These are phyloP conservation scores for Macroteleia sp. DNA, from an alignment of 2,888 invertebrate species.

Conservation along the genomic window DNA sequence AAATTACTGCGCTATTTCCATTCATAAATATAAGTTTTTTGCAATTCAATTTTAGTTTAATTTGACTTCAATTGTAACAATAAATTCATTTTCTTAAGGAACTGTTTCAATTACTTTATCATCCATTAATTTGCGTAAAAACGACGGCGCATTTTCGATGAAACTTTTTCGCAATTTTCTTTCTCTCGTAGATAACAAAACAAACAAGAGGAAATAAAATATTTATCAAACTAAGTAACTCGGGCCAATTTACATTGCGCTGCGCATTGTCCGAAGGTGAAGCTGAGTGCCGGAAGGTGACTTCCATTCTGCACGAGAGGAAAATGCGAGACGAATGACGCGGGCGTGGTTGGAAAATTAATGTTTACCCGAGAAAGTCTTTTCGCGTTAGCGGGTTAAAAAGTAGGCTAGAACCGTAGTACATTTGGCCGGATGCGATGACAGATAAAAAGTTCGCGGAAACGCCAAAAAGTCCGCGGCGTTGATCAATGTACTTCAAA, in stretches of 20 bases:
- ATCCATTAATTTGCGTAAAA: too few species aligned
- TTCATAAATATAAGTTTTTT: too few species aligned
- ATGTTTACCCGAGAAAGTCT: constrained; percentile 64
- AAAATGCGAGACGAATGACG: constrained; percentile 51
- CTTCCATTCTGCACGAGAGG: constrained; percentile 39
- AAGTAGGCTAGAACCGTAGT: constrained; percentile 59
- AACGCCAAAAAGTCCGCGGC: constrained; percentile 57
- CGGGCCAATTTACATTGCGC: constrained; percentile 20
- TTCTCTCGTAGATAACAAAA: constrained; percentile 7
- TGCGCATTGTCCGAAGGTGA: constrained; percentile 31
- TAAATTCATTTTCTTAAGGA: too few species aligned
- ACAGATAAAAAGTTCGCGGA: constrained; percentile 62
- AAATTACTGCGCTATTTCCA: too few species aligned
- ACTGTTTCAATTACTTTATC: too few species aligned
- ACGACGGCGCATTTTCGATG: too few species aligned
- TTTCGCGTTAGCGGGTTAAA: constrained; percentile 57
- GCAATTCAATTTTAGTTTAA: too few species aligned
- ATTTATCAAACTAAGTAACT: constrained; percentile 26
- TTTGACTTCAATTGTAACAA: too few species aligned
- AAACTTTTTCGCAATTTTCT: too few species aligned
- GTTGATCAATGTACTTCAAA: constrained; percentile 61
- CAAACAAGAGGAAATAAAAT: constrained; percentile 14
- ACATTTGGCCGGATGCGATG: constrained; percentile 52
- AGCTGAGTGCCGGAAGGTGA: constrained; percentile 49
- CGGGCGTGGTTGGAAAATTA: constrained; percentile 56